Percentiles rank a stretch among this genome's conserved stretches.
Evolutionary conservation across 2,888 invertebrate species (phyloP).

Genomic region (Pemphredon lugubris): DNA sequence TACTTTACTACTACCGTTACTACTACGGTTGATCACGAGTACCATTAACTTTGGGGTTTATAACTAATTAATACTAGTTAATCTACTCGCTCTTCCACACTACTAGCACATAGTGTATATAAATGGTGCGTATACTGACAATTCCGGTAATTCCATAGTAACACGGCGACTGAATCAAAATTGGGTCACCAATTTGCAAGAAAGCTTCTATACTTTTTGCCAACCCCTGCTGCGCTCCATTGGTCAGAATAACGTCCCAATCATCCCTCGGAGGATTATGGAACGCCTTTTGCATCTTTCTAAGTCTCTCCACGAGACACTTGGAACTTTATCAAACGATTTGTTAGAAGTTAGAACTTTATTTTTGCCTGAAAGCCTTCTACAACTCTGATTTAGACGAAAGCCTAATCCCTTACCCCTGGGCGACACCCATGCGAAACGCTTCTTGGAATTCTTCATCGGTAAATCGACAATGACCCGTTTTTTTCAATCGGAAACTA

Average conservation of each 20-base stretch:
- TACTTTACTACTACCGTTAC: too few relatives aligned
- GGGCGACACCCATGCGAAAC: background rate
- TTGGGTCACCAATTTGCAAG: background rate
- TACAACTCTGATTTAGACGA: too few relatives aligned
- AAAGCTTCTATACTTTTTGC: background rate
- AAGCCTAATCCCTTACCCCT: background rate
- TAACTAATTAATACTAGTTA: too few relatives aligned
- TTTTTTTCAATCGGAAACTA: background rate
- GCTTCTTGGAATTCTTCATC: background rate
- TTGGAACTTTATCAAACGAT: too few relatives aligned
- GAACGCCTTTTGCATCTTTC: background rate
- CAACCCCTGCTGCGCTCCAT: background rate
- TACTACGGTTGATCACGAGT: too few relatives aligned
- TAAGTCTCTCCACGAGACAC: background rate
- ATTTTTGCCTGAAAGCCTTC: too few relatives aligned
- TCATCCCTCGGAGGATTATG: background rate
- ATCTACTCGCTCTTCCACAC: too few relatives aligned
- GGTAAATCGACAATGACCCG: slow-evolving; percentile 59
- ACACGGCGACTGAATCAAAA: background rate
- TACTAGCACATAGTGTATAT: background rate
- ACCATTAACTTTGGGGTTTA: too few relatives aligned
- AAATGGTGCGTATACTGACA: too few relatives aligned
- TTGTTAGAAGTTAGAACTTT: too few relatives aligned
- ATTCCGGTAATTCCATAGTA: slow-evolving; percentile 2
- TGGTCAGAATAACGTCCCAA: background rate